phyloP scores from a whole-genome alignment of 2,888 invertebrate genomes.

The Mythimna lalbum region DNA sequence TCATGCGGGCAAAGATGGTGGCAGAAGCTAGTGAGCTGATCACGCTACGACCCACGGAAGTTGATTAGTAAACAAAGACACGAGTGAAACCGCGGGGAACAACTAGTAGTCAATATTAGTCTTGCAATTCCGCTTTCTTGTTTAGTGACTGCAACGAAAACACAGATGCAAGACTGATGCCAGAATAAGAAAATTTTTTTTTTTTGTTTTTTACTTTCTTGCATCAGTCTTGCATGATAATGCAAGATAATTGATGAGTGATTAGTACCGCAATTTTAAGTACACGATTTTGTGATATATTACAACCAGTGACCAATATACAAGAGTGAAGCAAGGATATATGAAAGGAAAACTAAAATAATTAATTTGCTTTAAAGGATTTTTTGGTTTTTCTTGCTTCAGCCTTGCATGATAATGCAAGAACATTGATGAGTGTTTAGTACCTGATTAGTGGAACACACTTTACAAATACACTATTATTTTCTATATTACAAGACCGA shows the following conservation, averaged over 20 bases:
- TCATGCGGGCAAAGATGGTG: no score
- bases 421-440: slow-evolving; percentile 40
- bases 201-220: slow-evolving; percentile 5
- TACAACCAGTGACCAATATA: no score
- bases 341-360: background rate
- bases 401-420: slow-evolving; percentile 41
- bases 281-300: no score
- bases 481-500: no score
- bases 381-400: slow-evolving; percentile 13
- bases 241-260: slow-evolving; percentile 44
- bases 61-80: no score
- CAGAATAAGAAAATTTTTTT: slow-evolving; percentile 1
- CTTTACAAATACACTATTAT: no score
- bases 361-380: background rate
- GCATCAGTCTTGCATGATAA: slow-evolving; percentile 36
- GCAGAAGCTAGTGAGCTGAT: no score
- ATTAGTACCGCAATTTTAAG: slow-evolving; percentile 23
- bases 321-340: slow-evolving; percentile 20
- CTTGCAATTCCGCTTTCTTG: slow-evolving; percentile 40
- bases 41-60: no score
- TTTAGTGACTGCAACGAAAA: slow-evolving; percentile 53
- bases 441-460: slow-evolving; percentile 30
- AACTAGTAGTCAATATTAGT: background rate
- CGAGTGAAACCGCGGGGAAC: no score
- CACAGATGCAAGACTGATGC: slow-evolving; percentile 29